Percentiles rank a stretch among this genome's conserved stretches.
Evolutionary conservation across 2,888 invertebrate species (phyloP).

Genomic region (Hydroisotoma schaefferi): DNA sequence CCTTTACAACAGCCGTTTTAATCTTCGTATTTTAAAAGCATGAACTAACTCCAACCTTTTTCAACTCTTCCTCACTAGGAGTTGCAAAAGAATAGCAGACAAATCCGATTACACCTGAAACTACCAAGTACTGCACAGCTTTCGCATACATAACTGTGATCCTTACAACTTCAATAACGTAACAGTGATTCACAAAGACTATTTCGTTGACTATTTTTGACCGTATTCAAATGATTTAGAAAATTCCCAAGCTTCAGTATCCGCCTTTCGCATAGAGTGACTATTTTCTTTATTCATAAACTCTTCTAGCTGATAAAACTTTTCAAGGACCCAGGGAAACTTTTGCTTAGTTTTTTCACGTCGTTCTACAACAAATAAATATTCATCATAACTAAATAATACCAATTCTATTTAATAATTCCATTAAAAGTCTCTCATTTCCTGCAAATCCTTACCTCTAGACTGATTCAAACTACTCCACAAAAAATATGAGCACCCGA

Average conservation of each 20-base stretch:
- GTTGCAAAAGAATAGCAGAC: conserved; percentile 59
- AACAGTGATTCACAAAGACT: not conserved
- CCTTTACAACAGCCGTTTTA: no score
- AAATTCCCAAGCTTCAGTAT: conserved; percentile 32
- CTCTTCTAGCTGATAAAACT: conserved; percentile 44
- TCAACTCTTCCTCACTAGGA: conserved; percentile 55
- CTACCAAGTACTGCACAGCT: conserved; percentile 56
- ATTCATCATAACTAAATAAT: not conserved
- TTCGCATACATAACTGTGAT: conserved; percentile 7
- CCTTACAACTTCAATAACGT: no score
- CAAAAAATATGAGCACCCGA: conserved; percentile 31
- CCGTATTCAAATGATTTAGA: no score
- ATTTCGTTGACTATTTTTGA: no score
- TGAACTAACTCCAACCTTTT: no score
- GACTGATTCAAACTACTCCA: conserved; percentile 31
- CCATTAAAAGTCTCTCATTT: not conserved
- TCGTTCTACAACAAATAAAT: conserved; percentile 18
- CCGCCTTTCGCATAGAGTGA: conserved; percentile 23
- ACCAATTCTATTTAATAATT: no score
- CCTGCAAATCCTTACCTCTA: conserved; percentile 14
- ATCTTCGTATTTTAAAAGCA: no score
- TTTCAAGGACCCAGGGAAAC: conserved; percentile 39
- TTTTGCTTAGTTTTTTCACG: conserved; percentile 21
- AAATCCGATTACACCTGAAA: conserved; percentile 62
- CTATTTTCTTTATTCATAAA: conserved; percentile 20